Conservation (phyloP, 2,888 invertebrate species). For the Kuschelorhynchus macadamiae region DNA sequence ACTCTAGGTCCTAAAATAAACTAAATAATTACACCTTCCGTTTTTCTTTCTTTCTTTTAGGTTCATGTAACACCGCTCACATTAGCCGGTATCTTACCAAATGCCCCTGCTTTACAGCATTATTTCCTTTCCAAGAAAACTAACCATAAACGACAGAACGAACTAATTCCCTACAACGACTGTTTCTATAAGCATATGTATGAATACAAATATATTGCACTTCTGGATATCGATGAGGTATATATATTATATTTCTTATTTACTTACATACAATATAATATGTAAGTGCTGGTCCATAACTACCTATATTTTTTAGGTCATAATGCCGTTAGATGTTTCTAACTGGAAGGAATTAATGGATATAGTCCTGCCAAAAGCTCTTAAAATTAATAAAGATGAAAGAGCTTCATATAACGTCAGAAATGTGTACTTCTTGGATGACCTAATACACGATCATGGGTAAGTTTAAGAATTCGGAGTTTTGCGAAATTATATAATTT, state of each 20-base stretch:
- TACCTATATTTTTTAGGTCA: constrained; percentile 62
- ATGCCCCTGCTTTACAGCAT: constrained; percentile 89
- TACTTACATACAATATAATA: too few relatives aligned
- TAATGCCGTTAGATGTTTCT: constrained; percentile 84
- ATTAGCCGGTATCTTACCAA: constrained; percentile 82
- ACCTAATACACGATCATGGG: constrained; percentile 84
- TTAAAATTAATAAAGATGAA: constrained; percentile 77
- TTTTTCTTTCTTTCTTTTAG: constrained; percentile 39
- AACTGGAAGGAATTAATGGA: constrained; percentile 86
- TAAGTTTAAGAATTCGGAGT: too few relatives aligned
- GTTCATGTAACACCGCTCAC: constrained; percentile 83
- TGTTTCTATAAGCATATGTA: constrained; percentile 95
- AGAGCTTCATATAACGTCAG: constrained; percentile 89
- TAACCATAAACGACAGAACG: constrained; percentile 94
- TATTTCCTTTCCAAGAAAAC: constrained; percentile 91
- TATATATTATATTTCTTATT: not conserved
- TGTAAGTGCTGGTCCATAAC: too few relatives aligned
- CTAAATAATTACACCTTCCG: not conserved
- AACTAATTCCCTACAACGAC: constrained; percentile 96
- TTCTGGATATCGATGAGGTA: constrained; percentile 94
- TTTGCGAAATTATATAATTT: too few relatives aligned
- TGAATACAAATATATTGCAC: constrained; percentile 89
- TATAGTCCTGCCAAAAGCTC: constrained; percentile 76
- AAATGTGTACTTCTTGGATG: constrained; percentile 94
- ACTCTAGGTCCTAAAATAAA: too few relatives aligned